Evolutionary conservation across 1,140 invertebrate genomes (phyloP).

Genomic region (Drosophila ananassae): DNA sequence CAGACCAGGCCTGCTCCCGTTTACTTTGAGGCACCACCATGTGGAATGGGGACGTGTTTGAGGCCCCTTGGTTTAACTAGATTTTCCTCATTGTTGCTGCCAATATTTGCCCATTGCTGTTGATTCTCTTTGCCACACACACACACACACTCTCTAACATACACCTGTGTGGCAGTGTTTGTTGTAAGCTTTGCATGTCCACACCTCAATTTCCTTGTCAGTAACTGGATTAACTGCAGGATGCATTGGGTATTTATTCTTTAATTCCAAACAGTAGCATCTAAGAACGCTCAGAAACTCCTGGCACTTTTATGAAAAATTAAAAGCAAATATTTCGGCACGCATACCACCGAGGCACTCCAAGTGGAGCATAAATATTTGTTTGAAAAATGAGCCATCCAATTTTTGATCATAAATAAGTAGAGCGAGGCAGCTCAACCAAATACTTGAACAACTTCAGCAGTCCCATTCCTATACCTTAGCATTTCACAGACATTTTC

Average conservation of each 20-base stretch:
- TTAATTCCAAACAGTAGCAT: constrained; percentile 19
- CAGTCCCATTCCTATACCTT: not conserved
- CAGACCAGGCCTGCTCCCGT: not conserved
- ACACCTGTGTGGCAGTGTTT: constrained; percentile 23
- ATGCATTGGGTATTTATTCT: constrained; percentile 42
- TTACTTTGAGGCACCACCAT: constrained; percentile 5
- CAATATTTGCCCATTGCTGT: constrained; percentile 71
- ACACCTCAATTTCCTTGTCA: constrained; percentile 41
- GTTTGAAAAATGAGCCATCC: constrained; percentile 51
- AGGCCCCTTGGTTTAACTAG: constrained; percentile 60
- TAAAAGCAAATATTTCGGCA: constrained; percentile 69
- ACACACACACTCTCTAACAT: constrained; percentile 7
- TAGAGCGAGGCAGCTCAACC: constrained; percentile 5
- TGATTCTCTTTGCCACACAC: constrained; percentile 48
- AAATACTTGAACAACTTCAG: constrained; percentile 18
- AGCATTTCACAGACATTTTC: constrained; percentile 28
- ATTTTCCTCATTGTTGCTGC: constrained; percentile 63
- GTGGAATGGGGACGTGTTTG: not conserved
- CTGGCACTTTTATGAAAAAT: constrained; percentile 60
- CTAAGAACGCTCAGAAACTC: not conserved
- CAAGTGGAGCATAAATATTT: constrained; percentile 60
- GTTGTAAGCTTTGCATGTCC: constrained; percentile 34
- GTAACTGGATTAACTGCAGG: constrained; percentile 41
- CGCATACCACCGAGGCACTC: constrained; percentile 22
- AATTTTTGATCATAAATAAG: constrained; percentile 48